Evolutionary conservation across 2,888 invertebrate genomes (phyloP), one percentile per base, ranked within the genome.

Genomic region (Thereva unica): DNA sequence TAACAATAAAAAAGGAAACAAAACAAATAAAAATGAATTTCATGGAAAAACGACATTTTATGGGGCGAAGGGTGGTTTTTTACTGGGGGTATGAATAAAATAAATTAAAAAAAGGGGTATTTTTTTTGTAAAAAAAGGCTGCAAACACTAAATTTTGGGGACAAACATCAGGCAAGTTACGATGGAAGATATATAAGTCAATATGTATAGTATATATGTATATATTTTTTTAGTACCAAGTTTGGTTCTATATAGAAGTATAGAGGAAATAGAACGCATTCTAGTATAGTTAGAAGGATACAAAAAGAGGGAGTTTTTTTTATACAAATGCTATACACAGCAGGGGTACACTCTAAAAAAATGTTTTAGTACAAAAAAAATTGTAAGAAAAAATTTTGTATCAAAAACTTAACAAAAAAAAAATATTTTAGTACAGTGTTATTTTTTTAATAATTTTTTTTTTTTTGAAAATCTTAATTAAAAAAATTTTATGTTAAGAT

Each of bases 251-350:
- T 61, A 61, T 61, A 50, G 50, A 50, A 61, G 61, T 61, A 23
- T 2, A 61, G 61, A 61, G 50, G 49, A 40, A 34, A 61, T 61
- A 61, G 61, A 61, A 61, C 50, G 37, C 61, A 61, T 61, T 61
- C 61, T 41, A 50, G 61, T 61, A 50, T 61, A 61, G 34, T 61
- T 53, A 47, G n/a, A 50, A 40, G 37, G 42, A 38, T 57, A 37
- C 45, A 45, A 42, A 56, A 35, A 44, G 57, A n/a, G 23, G 40
- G 6, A 50, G 50, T 61, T 61, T 49, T 37, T 23, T 23, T 23
- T 23, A 23, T 23, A 23, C 23, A 23, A 50, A 34, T 50, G 50
- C 40, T 50, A 61, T 61, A 40, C 61, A 61, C 49, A 61, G 61
- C 50, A 50, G 23, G 50, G 50, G 61, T 61, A 61, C 61, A 61